Base-by-base conservation (phyloP, 2,113 vertebrate genomes). In the Etheostoma cragini region DNA sequence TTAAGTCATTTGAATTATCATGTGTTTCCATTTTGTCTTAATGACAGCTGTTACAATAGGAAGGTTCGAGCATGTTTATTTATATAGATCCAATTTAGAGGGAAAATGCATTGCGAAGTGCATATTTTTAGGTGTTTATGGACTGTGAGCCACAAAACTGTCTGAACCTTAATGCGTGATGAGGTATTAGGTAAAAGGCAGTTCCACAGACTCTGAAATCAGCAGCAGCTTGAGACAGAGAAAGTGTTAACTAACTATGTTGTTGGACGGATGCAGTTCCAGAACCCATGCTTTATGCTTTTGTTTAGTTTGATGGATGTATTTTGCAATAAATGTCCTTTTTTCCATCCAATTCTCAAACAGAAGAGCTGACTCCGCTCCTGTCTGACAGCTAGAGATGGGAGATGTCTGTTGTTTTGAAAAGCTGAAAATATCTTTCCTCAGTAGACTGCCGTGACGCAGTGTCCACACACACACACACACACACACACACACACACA, bases 231-330 rank as follows among this genome's bases (percentile, higher is more conserved):
- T 68, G 50, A 82, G 66, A 73, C 66, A 67, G 3, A 42, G 66
- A 75, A 85, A 79, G 89, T 81, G 30, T 83, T 70, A 62, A 76
- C 62, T 85, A 92, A 89, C 88, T 86, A 88, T 86, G 60, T 26
- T 82, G 72, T 79, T 76, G 78, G 60, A 84, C 58, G 71, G n/a
- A 84, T 78, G 72, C 58, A 65, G 67, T 69, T 85, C 74, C 21
- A 76, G 70, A 86, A 71, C 42, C 47, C 58, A 26, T 69, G 62
- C 73, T 42, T 61, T 83, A 47, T 90, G 77, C 80, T 80, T 92
- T 86, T 82, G 78, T 89, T 88, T 64, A 76, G 71, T 69, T 83
- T 92, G 90, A 94, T 88, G 90, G 90, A 92, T 92, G 74, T 86
- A 76, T 86, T 86, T 88, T 74, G 79, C 72, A 80, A 87, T 89